Conservation (phyloP, 2,888 invertebrate species). For the Drosophila cyrtoloma region DNA sequence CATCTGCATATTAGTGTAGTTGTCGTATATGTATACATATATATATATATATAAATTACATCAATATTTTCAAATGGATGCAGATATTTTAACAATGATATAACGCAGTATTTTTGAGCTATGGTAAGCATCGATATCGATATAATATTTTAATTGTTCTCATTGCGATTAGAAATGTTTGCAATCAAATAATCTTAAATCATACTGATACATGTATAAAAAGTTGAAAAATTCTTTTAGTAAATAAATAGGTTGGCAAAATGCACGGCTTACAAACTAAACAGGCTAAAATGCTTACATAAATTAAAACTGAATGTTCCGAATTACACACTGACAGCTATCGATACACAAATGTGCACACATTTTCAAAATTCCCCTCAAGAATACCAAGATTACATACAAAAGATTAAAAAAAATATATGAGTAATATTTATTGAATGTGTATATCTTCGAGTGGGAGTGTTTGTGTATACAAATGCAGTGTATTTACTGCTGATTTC, state of each 20-base stretch:
- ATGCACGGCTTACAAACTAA: constrained; percentile 60
- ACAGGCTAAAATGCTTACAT: constrained; percentile 55
- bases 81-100: constrained; percentile 68
- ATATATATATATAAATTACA: constrained; percentile 53
- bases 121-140: constrained; percentile 35
- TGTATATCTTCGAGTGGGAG: constrained; percentile 1
- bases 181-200: constrained; percentile 18
- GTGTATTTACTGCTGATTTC: constrained; percentile 14
- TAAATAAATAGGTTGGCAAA: constrained; percentile 70
- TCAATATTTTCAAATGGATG: constrained; percentile 46
- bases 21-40: constrained; percentile 10
- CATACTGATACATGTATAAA: constrained; percentile 11
- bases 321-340: constrained; percentile 42
- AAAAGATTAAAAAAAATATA: neutral
- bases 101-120: constrained; percentile 45
- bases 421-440: constrained; percentile 12
- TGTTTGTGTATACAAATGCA: constrained; percentile 13
- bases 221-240: constrained; percentile 33
- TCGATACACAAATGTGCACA: constrained; percentile 12
- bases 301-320: constrained; percentile 63
- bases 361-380: neutral
- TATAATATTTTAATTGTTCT: constrained; percentile 16
- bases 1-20: constrained; percentile 22
- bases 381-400: constrained; percentile 4
- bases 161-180: constrained; percentile 18